phyloP scores from a whole-genome alignment of 2,113 vertebrate genomes.

The Labrus mixtus region DNA sequence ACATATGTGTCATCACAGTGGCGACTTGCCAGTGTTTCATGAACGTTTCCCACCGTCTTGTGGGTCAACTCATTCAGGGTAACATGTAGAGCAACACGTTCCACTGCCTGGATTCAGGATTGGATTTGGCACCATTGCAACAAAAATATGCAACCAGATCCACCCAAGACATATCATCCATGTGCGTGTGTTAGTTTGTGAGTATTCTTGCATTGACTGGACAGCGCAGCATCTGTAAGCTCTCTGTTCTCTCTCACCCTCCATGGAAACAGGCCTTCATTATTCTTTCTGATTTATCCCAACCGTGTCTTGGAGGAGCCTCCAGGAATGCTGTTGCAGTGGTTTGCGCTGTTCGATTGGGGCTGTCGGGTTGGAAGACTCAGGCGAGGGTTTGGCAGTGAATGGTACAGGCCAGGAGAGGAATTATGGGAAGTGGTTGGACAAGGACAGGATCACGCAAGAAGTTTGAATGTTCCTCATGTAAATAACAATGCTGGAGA shows the following conservation, averaged over 20 bases:
- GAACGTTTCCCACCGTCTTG: neutral
- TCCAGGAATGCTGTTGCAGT: conserved; percentile 62
- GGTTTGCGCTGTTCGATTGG: conserved; percentile 54
- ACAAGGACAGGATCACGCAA: conserved; percentile 35
- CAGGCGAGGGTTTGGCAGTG: conserved; percentile 67
- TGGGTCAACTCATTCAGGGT: conserved; percentile 8
- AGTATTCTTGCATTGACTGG: conserved; percentile 8
- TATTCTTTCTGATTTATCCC: conserved; percentile 62
- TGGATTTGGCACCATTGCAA: conserved; percentile 24
- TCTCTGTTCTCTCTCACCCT: conserved; percentile 36
- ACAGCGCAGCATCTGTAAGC: conserved; percentile 20
- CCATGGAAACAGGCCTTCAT: conserved; percentile 52
- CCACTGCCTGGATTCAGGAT: neutral
- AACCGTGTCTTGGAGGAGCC: conserved; percentile 55
- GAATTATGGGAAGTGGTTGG: conserved; percentile 66
- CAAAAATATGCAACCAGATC: conserved; percentile 46
- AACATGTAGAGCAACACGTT: neutral
- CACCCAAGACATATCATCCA: conserved; percentile 11
- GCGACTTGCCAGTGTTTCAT: neutral
- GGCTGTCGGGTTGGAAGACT: conserved; percentile 61
- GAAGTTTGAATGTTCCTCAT: conserved; percentile 44
- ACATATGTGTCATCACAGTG: conserved; percentile 1
- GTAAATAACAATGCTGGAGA: conserved; percentile 40
- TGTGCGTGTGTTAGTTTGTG: conserved; percentile 14
- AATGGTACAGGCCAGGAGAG: conserved; percentile 20